Conservation (phyloP, 2,888 invertebrate genomes). For the Temnothorax unifasciatus region DNA sequence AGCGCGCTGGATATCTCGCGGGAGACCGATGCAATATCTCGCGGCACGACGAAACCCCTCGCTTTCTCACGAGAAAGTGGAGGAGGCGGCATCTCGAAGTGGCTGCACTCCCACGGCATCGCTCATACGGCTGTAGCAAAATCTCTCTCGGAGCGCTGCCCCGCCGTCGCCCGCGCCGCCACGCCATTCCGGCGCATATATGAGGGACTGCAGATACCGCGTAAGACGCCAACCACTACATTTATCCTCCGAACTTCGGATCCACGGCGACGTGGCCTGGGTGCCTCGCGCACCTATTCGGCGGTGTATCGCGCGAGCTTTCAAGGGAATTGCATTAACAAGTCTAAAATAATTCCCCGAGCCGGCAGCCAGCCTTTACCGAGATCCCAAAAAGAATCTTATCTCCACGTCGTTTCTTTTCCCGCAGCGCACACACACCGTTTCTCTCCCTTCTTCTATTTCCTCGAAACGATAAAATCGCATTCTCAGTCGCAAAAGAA, state of each 20-base stretch:
- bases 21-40: conserved; percentile 31
- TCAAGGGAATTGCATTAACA: conserved; percentile 78
- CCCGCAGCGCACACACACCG: no score
- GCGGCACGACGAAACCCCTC: conserved; percentile 5
- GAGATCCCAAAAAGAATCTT: conserved; percentile 19
- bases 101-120: conserved; percentile 16
- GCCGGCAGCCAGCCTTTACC: conserved; percentile 11
- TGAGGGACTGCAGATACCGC: conserved; percentile 17
- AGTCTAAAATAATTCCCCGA: conserved; percentile 77
- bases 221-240: conserved; percentile 59
- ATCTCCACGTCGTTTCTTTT: background rate
- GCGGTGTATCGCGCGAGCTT: conserved; percentile 65
- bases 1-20: conserved; percentile 9
- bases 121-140: conserved; percentile 33
- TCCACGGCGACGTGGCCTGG: conserved; percentile 41
- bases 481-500: background rate
- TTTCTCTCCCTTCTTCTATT: background rate
- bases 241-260: conserved; percentile 50
- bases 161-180: background rate
- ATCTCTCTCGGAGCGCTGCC: conserved; percentile 26
- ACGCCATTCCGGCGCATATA: background rate
- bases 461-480: background rate
- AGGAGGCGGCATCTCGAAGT: conserved; percentile 24
- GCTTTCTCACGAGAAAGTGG: background rate
- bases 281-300: conserved; percentile 58